Conservation (phyloP, 1,140 invertebrate species). For the Limonius californicus region DNA sequence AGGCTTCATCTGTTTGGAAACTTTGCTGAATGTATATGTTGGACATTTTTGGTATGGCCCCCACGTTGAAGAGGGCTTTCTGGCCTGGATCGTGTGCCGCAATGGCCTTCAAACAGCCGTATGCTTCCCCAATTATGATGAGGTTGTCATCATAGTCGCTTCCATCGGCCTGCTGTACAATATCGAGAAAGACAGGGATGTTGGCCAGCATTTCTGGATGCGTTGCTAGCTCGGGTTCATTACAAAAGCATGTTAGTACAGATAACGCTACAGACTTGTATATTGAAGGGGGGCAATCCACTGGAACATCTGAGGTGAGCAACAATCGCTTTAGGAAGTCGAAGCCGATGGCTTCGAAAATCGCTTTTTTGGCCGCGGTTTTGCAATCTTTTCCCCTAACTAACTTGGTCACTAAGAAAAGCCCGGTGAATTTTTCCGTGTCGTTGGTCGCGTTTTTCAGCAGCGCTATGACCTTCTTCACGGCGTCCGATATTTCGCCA, state of each 20-base stretch:
- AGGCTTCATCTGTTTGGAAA: slow-evolving; percentile 81
- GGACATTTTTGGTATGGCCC: slow-evolving; percentile 74
- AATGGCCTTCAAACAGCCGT: slow-evolving; percentile 76
- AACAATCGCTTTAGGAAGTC: slow-evolving; percentile 77
- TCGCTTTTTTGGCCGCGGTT: slow-evolving; percentile 64
- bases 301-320: slow-evolving; percentile 66
- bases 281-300: slow-evolving; percentile 78
- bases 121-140: slow-evolving; percentile 84
- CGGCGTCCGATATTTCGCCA: slow-evolving; percentile 65
- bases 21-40: slow-evolving; percentile 81
- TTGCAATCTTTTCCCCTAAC: slow-evolving; percentile 75
- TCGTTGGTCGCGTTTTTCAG: slow-evolving; percentile 74
- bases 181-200: slow-evolving; percentile 75
- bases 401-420: slow-evolving; percentile 87
- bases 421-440: slow-evolving; percentile 85
- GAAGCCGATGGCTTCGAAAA: slow-evolving; percentile 85
- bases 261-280: slow-evolving; percentile 87
- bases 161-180: slow-evolving; percentile 74
- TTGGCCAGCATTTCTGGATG: slow-evolving; percentile 78
- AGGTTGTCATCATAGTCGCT: slow-evolving; percentile 79
- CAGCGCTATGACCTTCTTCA: slow-evolving; percentile 76
- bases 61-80: slow-evolving; percentile 68
- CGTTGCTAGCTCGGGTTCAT: slow-evolving; percentile 70
- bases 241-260: slow-evolving; percentile 77
- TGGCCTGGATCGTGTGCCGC: slow-evolving; percentile 69